Conservation (phyloP, 2,797 vertebrate species). For the Squalus acanthias region DNA sequence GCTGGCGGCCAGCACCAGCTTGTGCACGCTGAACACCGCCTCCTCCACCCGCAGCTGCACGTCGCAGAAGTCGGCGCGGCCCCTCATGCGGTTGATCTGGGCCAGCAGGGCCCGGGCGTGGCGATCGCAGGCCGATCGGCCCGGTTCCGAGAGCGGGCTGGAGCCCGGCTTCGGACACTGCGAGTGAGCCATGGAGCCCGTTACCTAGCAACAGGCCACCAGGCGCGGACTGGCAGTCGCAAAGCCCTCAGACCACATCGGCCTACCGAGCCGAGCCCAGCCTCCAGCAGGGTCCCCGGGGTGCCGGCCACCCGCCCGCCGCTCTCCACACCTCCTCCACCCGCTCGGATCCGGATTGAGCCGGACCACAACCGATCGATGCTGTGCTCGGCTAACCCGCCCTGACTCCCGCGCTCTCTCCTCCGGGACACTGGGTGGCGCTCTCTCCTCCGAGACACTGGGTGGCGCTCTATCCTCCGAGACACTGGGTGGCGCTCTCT, state of each 20-base stretch:
- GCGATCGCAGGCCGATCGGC: constrained; percentile 66
- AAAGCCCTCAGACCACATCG: not conserved
- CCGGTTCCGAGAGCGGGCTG: constrained; percentile 48
- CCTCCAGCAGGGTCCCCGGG: not conserved
- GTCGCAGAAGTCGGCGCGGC: constrained; percentile 79
- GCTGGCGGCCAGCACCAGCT: constrained; percentile 86
- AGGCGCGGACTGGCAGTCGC: not conserved
- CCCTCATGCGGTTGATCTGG: constrained; percentile 87
- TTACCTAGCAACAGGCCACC: not conserved
- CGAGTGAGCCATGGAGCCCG: not conserved
- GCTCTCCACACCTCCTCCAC: rapidly evolving
- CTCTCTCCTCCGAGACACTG: no score
- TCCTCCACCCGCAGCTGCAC: constrained; percentile 77
- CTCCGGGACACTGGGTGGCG: no score
- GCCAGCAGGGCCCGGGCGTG: constrained; percentile 80
- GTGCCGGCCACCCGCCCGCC: not conserved
- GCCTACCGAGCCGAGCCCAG: no score
- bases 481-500: no score
- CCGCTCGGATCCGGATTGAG: no score
- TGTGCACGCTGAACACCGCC: constrained; percentile 75
- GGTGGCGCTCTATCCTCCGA: no score
- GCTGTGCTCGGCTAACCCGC: not conserved
- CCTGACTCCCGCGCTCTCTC: not conserved
- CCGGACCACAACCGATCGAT: no score
- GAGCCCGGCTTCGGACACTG: constrained; percentile 43